Evolutionary conservation across 2,113 vertebrate genomes (phyloP), one percentile per base, ranked within the genome.

Genomic region (Vimba vimba): DNA sequence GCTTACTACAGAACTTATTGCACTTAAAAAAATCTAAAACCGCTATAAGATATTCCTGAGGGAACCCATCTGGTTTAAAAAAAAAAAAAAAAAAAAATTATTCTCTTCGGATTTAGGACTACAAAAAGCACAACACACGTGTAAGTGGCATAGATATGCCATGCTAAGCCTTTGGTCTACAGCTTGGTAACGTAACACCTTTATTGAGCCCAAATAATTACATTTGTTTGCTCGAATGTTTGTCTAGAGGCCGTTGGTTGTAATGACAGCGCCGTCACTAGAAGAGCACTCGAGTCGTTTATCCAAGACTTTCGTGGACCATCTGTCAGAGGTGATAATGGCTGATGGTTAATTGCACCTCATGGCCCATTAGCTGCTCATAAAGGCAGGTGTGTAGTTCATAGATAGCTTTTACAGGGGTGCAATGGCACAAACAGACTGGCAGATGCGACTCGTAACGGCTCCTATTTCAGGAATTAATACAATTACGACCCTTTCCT

Each of bases 321-420:
- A 92, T 92, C 91, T 92, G 91, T 88, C 88, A 25, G 55, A 33
- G 27, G 30, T 68, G 79, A 27, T 86, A 81, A 88, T 79, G 60
- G 47, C 33, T 43, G 82, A 84, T n/a, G 82, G 59, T 17, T 88
- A 75, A 90, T 75, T 82, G 64, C 64, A 78, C 79, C 82, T 84
- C 84, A 77, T 74, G 86, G 85, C 73, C 17, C 10, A 10, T 85
- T 80, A 78, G 87, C 2, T 82, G 80, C 78, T 74, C 92, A 88
- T 92, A 69, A 79, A 55, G 75, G 27, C 76, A 85, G 83, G 83
- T 77, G 83, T 77, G 74, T 52, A 78, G 83, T 43, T 47, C 66
- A 79, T 45, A 69, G 30, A 85, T 69, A 85, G 75, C 30, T 85
- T 85, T 85, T 79, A 69, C 75, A 27, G 47, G 23, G 73, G 43